Conservation (phyloP, 2,113 vertebrate species). For the Capreolus pygargus region DNA sequence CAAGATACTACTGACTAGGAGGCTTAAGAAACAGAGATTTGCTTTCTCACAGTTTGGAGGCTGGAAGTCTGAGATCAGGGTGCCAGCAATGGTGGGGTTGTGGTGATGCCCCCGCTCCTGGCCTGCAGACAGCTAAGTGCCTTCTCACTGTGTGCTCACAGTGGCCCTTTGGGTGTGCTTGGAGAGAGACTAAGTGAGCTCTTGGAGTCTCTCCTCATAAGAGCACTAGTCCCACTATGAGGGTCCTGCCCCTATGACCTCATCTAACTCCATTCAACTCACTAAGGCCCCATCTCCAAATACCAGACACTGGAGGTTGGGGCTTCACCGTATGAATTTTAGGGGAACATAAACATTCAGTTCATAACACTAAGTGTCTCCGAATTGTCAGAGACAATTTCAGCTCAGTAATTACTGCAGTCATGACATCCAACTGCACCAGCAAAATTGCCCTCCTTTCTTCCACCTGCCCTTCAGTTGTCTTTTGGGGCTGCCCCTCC, state of each 20-base stretch:
- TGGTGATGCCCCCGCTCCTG: not conserved
- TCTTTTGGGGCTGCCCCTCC: fast-evolving
- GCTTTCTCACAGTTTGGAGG: not conserved
- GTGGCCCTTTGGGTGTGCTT: not conserved
- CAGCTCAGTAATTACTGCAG: not conserved
- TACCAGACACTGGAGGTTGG: not conserved
- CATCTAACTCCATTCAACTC: not conserved
- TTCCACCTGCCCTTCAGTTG: not conserved
- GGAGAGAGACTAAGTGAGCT: not conserved
- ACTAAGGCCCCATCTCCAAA: not conserved
- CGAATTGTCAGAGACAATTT: not conserved
- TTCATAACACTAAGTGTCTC: not conserved
- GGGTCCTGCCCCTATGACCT: not conserved
- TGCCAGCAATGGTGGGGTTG: not conserved
- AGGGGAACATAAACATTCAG: fast-evolving
- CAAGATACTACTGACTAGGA: not conserved
- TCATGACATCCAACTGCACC: not conserved
- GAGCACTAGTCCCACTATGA: not conserved
- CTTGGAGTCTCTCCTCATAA: not conserved
- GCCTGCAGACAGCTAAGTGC: not conserved
- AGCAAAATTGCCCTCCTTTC: not conserved
- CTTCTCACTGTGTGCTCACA: not conserved
- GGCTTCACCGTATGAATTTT: not conserved
- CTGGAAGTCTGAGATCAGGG: not conserved
- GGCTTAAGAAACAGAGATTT: not conserved